Conservation (phyloP, 2,113 vertebrate genomes). For the Microtus montanus region DNA sequence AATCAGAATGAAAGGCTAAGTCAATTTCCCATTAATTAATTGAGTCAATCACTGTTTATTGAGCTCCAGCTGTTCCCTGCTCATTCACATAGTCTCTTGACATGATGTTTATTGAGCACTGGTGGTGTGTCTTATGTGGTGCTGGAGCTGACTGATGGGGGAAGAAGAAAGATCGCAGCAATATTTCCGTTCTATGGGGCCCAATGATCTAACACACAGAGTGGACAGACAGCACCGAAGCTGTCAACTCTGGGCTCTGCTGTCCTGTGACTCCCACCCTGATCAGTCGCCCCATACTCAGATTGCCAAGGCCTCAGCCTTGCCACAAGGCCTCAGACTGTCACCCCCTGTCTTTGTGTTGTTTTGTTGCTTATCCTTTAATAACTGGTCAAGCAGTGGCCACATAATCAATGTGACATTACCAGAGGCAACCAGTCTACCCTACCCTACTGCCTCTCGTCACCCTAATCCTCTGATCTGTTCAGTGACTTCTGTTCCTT, state of each 20-base stretch:
- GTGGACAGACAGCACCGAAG: neutral
- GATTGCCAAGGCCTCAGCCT: neutral
- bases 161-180: neutral
- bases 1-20: constrained; percentile 34
- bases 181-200: neutral
- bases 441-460: too few relatives aligned
- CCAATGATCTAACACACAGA: neutral
- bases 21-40: constrained; percentile 68
- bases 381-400: neutral
- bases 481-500: too few relatives aligned
- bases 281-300: neutral
- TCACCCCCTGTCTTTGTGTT: neutral
- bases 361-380: neutral
- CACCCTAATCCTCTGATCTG: too few relatives aligned
- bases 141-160: neutral
- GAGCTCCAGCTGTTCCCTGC: constrained; percentile 55
- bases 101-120: constrained; percentile 40
- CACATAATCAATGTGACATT: neutral
- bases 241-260: neutral
- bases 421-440: too few relatives aligned
- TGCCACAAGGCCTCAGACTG: neutral
- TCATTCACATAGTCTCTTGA: constrained; percentile 18
- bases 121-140: neutral
- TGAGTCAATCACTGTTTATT: constrained; percentile 52
- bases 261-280: neutral